A percentile compares a stretch with the other conserved stretches of the same genome.
Evolutionary conservation across 2,888 invertebrate genomes (phyloP).

Genomic region (Dicranocentrus wangi): DNA sequence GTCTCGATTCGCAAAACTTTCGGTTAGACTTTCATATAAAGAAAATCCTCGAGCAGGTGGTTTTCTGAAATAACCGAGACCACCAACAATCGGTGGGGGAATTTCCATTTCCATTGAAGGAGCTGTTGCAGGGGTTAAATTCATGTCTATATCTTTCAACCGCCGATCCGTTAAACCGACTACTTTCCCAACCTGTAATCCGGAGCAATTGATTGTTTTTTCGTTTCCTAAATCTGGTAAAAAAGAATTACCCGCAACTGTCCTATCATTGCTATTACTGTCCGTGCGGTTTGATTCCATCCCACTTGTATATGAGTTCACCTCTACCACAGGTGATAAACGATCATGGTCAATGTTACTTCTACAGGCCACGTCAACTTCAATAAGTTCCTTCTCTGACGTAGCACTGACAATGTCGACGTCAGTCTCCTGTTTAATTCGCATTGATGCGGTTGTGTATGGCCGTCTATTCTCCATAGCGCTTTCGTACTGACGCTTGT

Average conservation of each 20-base stretch:
- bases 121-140: constrained; percentile 22
- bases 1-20: constrained; percentile 17
- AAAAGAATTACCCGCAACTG: constrained; percentile 23
- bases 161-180: neutral
- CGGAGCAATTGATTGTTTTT: neutral
- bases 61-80: constrained; percentile 3
- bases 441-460: neutral
- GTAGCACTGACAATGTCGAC: too few relatives aligned
- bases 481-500: constrained; percentile 1
- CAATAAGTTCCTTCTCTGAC: too few relatives aligned
- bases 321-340: too few relatives aligned
- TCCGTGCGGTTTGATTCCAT: too few relatives aligned
- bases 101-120: neutral
- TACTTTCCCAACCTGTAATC: neutral
- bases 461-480: neutral
- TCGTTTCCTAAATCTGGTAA: constrained; percentile 13
- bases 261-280: constrained; percentile 7
- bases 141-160: neutral
- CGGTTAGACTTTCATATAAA: constrained; percentile 35
- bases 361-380: too few relatives aligned
- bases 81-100: neutral
- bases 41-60: neutral
- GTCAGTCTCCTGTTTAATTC: constrained; percentile 1
- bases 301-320: too few relatives aligned
- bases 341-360: too few relatives aligned